phyloP scores from a whole-genome alignment of 2,888 invertebrate genomes.

The Onthophagus sagittarius region DNA sequence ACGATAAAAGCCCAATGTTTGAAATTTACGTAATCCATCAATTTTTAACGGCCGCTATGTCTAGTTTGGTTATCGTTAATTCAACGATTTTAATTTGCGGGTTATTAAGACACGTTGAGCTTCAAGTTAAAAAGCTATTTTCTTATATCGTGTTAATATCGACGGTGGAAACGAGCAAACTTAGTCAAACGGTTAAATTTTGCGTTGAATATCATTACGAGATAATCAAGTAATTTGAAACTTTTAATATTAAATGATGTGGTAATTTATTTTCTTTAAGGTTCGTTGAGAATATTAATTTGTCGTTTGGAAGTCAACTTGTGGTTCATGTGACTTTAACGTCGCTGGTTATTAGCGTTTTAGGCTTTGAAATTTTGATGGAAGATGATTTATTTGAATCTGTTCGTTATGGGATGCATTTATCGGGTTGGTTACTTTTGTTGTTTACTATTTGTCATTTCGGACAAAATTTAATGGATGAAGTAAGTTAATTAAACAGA shows the following conservation, averaged over 20 bases:
- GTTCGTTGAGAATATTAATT: slow-evolving; percentile 29
- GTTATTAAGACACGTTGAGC: slow-evolving; percentile 32
- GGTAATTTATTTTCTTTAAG: slow-evolving; percentile 19
- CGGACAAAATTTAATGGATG: slow-evolving; percentile 34
- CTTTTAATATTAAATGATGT: too few species aligned
- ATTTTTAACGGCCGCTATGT: slow-evolving; percentile 32
- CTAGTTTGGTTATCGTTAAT: slow-evolving; percentile 32
- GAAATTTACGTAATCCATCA: slow-evolving; percentile 33
- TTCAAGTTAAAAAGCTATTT: slow-evolving; percentile 32
- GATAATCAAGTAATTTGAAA: slow-evolving; percentile 31
- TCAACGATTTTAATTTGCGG: slow-evolving; percentile 35
- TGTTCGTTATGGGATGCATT: slow-evolving; percentile 31
- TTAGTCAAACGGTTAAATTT: slow-evolving; percentile 5
- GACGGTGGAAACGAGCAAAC: neutral
- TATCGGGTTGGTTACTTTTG: slow-evolving; percentile 33
- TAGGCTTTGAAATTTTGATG: slow-evolving; percentile 32
- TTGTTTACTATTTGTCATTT: slow-evolving; percentile 32
- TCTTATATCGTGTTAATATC: slow-evolving; percentile 11
- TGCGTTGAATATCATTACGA: slow-evolving; percentile 31
- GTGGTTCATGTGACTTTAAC: slow-evolving; percentile 32
- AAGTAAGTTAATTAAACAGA: too few species aligned
- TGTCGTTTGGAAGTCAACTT: slow-evolving; percentile 32
- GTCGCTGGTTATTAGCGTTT: slow-evolving; percentile 31
- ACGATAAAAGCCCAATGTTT: slow-evolving; percentile 31
- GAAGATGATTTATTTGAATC: slow-evolving; percentile 28